A percentile compares a stretch with the other conserved stretches of the same genome.
Conservation (phyloP, 2,113 vertebrate genomes). For the Uria aalge region DNA sequence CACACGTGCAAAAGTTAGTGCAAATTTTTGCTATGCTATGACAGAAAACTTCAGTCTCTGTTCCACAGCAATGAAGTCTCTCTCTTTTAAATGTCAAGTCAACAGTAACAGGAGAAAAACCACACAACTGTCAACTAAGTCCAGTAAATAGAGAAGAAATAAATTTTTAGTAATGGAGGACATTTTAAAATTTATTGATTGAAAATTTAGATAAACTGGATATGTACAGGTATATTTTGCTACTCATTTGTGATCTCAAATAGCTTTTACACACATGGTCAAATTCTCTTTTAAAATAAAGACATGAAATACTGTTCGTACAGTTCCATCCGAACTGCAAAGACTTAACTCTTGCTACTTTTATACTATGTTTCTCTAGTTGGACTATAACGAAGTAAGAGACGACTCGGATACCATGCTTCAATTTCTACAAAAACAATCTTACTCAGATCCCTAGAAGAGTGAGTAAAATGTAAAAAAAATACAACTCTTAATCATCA, state of each 20-base stretch:
- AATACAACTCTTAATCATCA: slow-evolving; percentile 75
- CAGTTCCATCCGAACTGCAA: background rate
- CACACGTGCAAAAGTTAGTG: background rate
- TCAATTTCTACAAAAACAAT: background rate
- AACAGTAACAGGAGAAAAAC: background rate
- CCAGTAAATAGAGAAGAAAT: background rate
- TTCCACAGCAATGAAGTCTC: background rate
- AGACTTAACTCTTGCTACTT: background rate
- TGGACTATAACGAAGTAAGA: background rate
- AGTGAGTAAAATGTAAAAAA: background rate
- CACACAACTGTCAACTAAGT: background rate
- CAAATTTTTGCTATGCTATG: background rate
- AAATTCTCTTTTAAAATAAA: background rate
- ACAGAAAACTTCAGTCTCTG: background rate
- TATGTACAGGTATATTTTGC: background rate
- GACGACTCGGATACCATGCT: background rate
- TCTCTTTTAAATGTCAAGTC: background rate
- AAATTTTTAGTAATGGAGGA: background rate
- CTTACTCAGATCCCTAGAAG: background rate
- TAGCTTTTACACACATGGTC: background rate
- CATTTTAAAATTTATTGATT: background rate
- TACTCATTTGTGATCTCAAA: background rate
- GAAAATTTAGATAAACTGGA: background rate
- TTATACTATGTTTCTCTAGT: background rate
- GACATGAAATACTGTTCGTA: background rate